Conservation (phyloP, 1,140 invertebrate species). For the Vanessa tameamea region DNA sequence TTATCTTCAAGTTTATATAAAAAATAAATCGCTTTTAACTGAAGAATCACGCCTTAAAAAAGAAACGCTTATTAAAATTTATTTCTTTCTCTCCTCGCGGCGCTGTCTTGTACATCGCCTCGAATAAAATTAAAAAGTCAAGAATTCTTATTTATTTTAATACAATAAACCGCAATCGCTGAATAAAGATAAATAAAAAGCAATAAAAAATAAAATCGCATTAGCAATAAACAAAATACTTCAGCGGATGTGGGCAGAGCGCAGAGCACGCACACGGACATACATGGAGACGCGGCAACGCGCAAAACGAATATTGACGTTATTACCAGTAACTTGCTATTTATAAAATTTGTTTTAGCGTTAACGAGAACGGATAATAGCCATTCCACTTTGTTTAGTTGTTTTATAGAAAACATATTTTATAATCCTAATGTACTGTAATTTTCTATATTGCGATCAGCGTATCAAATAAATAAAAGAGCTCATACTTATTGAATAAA, state of each 20-base stretch:
- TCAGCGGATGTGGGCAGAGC: slow-evolving; percentile 79
- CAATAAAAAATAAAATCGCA: slow-evolving; percentile 81
- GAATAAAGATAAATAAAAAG: slow-evolving; percentile 81
- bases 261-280: slow-evolving; percentile 58
- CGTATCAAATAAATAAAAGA: background rate
- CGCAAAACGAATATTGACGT: slow-evolving; percentile 41
- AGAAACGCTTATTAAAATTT: slow-evolving; percentile 81
- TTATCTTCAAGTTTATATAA: slow-evolving; percentile 80
- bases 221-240: slow-evolving; percentile 82
- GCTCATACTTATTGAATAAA: background rate
- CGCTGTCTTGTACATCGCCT: slow-evolving; percentile 75
- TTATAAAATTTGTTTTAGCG: slow-evolving; percentile 18
- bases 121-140: slow-evolving; percentile 81
- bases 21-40: slow-evolving; percentile 81
- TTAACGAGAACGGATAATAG: background rate
- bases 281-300: slow-evolving; percentile 53
- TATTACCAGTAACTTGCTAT: slow-evolving; percentile 25
- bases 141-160: slow-evolving; percentile 82
- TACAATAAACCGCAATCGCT: slow-evolving; percentile 81
- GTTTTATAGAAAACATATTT: background rate
- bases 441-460: background rate
- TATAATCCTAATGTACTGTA: background rate
- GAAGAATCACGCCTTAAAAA: slow-evolving; percentile 81
- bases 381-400: background rate
- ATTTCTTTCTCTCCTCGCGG: slow-evolving; percentile 79